A percentile compares a stretch with the other conserved stretches of the same genome.
Conservation (phyloP, 1,140 invertebrate species). For the Eupristina koningsbergeri region DNA sequence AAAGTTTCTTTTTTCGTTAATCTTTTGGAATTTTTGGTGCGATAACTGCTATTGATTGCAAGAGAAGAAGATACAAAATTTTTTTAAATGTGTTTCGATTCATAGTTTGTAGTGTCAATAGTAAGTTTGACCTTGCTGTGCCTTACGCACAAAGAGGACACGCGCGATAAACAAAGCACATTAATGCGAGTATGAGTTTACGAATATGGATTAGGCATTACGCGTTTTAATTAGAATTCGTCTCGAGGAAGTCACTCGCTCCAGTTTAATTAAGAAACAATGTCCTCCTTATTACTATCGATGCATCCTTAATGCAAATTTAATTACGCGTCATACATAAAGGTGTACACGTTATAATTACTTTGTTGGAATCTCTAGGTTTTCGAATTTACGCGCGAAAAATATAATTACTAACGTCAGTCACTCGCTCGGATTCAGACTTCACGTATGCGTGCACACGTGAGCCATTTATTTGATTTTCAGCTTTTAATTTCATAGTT, state of each 20-base stretch:
- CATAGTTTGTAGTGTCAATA: background rate
- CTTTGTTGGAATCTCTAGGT: background rate
- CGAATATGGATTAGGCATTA: no score
- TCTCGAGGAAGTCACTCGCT: background rate
- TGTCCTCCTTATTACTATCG: slow-evolving; percentile 13
- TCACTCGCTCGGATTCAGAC: background rate
- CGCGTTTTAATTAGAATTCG: slow-evolving; percentile 19
- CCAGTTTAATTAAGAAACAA: slow-evolving; percentile 46
- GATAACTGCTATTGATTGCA: no score
- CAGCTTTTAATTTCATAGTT: background rate
- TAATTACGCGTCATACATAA: slow-evolving; percentile 15
- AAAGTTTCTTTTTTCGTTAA: no score
- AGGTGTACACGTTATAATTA: background rate
- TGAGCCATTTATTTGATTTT: background rate
- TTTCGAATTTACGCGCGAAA: background rate
- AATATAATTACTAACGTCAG: background rate
- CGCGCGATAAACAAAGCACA: background rate
- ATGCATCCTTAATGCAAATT: slow-evolving; percentile 48
- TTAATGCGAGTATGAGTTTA: background rate
- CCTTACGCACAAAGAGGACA: background rate
- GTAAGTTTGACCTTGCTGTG: background rate
- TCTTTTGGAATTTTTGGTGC: no score
- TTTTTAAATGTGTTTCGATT: background rate
- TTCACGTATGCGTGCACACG: background rate
- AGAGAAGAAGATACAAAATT: no score